Evolutionary conservation across 2,113 vertebrate genomes (phyloP).

Genomic region (Bos indicus): DNA sequence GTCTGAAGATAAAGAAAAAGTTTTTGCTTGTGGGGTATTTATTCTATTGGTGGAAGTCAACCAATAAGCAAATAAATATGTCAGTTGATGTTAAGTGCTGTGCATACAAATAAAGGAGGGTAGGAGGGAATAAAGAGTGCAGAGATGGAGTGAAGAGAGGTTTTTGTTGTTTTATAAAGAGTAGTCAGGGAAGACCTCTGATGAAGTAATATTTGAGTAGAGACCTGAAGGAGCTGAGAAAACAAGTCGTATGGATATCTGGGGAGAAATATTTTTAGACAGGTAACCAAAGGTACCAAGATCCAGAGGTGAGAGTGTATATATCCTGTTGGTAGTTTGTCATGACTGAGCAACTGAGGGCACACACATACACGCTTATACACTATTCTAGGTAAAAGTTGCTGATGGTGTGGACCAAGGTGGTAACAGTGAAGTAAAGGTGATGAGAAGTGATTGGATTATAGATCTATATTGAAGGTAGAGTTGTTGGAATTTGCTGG

Average conservation of each 20-base stretch:
- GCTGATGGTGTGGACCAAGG: neutral
- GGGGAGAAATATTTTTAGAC: neutral
- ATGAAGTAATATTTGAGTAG: neutral
- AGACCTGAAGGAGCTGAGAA: neutral
- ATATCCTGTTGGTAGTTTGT: neutral
- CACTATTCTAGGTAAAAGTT: neutral
- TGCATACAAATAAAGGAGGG: neutral
- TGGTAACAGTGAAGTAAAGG: neutral
- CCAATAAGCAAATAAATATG: neutral
- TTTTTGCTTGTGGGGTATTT: neutral
- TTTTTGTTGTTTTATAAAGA: neutral
- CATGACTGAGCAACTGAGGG: neutral
- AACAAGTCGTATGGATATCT: neutral
- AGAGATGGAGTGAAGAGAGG: neutral
- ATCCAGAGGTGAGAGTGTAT: neutral
- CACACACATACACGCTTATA: neutral
- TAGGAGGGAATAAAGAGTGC: neutral
- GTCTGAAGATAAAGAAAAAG: neutral
- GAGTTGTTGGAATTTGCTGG: neutral
- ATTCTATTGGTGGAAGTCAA: neutral
- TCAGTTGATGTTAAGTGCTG: neutral
- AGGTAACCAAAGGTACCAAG: neutral
- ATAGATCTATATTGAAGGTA: neutral
- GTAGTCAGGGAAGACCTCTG: neutral
- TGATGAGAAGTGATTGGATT: neutral